Base-by-base conservation (phyloP, 2,113 vertebrate species). In the Spea bombifrons region DNA sequence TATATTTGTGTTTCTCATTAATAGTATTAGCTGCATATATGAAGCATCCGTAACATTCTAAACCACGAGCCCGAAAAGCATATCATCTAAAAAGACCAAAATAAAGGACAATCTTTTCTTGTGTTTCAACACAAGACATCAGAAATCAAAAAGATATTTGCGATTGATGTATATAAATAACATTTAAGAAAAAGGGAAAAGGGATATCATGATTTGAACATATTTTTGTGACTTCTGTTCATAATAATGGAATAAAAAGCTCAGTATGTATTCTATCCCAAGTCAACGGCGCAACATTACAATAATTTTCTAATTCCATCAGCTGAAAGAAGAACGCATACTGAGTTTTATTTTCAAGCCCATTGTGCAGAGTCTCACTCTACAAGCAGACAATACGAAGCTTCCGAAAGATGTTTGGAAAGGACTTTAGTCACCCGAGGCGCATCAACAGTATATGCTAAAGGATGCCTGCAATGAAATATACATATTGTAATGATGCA, bases 191-290 rank as follows among this genome's bases (percentile, higher is more conserved):
- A 52, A 52, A 10, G 2, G 1, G 2, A 30, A 30, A 30, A 30
- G 30, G 30, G 30, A 30, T 30, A 30, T 10, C 50, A 52, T 52
- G 50, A 52, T 52, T 52, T 52, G 50, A 52, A 52, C 50, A 6
- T 7, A 10, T 59, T 5, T 12, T 61, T 70, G 46, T 61, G 50
- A 77, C 17, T 77, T 70, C 48, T 77, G 55, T 61, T 70, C 70
- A 77, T 71, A 48, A 63, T 67, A 64, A 63, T 71, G 43, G 63
- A 70, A 77, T 77, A 77, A 52, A 71, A 70, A 77, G 17, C 75
- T 50, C 75, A 77, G 66, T 66, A 50, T 50, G 67, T n/a, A 13
- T 5, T 55, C 74, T 17, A 15, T 46, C 53, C 69, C n/a, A 9
- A 63, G 71, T 61, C 66, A 77, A 77, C 55, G 15, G 53, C 43